These are phyloP conservation scores for Phyllotreta cruciferae DNA, from an alignment of 2,888 invertebrate species.

Conservation along the genomic window DNA sequence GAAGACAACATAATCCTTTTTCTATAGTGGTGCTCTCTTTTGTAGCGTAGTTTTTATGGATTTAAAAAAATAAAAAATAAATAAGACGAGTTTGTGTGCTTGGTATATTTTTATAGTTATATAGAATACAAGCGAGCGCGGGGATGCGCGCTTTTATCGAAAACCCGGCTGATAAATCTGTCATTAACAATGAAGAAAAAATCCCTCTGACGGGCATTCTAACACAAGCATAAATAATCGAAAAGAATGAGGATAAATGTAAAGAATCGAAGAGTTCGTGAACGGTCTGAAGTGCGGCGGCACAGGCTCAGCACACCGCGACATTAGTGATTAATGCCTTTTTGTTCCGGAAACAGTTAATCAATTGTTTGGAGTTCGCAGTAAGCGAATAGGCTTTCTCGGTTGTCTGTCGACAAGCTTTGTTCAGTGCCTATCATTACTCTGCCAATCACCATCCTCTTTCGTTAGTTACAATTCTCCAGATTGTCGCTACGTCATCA, in stretches of 20 bases:
- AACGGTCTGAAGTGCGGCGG: conserved; percentile 8
- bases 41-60: no score
- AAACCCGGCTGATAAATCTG: conserved; percentile 3
- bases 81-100: no score
- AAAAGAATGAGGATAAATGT: conserved; percentile 16
- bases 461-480: conserved; percentile 27
- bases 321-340: conserved; percentile 58
- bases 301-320: conserved; percentile 37
- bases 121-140: no score
- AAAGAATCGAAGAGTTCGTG: conserved; percentile 22
- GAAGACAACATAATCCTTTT: no score
- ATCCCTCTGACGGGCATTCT: conserved; percentile 1
- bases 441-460: conserved; percentile 55
- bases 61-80: no score
- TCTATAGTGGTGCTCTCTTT: no score
- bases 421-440: conserved; percentile 59
- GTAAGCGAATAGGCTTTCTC: conserved; percentile 52
- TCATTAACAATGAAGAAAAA: conserved; percentile 8
- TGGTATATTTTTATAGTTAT: no score
- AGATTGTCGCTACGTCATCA: conserved; percentile 26
- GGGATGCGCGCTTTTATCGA: background rate
- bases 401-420: conserved; percentile 57
- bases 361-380: conserved; percentile 56
- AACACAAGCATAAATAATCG: conserved; percentile 24
- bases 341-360: conserved; percentile 60